Evolutionary conservation across 2,113 vertebrate species (phyloP).

Genomic region (Orthochromis malagaraziensis): DNA sequence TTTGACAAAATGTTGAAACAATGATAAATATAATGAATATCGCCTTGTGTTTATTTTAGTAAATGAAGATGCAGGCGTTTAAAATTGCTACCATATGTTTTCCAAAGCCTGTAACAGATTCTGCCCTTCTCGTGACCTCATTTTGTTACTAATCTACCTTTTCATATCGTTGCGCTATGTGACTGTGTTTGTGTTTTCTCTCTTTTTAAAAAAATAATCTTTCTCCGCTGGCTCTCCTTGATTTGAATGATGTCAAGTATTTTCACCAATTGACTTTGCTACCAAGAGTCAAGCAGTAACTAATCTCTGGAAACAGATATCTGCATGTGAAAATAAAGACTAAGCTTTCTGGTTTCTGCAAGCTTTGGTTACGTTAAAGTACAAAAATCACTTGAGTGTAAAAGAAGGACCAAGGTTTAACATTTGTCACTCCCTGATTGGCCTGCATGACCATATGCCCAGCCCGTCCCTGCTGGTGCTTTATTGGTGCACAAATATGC

Average conservation of each 20-base stretch:
- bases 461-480: background rate
- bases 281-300: background rate
- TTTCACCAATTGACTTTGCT: background rate
- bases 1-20: background rate
- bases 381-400: background rate
- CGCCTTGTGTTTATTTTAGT: background rate
- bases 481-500: background rate
- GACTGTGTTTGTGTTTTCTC: background rate
- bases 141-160: background rate
- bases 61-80: background rate
- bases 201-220: accelerated
- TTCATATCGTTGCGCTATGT: background rate
- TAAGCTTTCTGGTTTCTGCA: background rate
- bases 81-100: background rate
- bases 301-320: background rate
- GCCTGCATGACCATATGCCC: background rate
- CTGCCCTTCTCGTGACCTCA: background rate
- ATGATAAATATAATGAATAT: background rate
- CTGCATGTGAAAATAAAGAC: background rate
- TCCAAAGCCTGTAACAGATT: background rate
- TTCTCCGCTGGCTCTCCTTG: background rate
- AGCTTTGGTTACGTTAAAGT: background rate
- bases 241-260: background rate
- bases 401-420: background rate
- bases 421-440: background rate